Conservation (phyloP, 2,113 vertebrate genomes). For the Mixornis gularis region DNA sequence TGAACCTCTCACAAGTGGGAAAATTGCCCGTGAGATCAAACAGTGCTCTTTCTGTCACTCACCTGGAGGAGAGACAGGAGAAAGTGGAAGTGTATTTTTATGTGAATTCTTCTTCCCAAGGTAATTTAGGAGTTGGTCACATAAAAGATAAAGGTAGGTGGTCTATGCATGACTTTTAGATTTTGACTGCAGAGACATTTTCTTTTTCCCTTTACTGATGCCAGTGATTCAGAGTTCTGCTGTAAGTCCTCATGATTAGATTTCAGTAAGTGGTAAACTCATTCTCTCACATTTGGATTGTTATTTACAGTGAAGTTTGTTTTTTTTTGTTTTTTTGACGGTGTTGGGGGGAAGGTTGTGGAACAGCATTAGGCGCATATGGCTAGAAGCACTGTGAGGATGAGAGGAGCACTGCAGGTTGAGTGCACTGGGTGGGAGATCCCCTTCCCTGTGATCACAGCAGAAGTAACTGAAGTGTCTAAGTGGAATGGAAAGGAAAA, state of each 20-base stretch:
- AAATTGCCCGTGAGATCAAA: not conserved
- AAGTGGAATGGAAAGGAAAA: not conserved
- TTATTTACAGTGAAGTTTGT: not conserved
- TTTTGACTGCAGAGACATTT: not conserved
- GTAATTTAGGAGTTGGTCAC: not conserved
- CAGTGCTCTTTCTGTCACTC: not conserved
- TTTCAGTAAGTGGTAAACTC: not conserved
- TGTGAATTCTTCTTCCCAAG: not conserved
- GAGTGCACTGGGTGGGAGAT: not conserved
- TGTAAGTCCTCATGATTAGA: not conserved
- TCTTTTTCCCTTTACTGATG: not conserved
- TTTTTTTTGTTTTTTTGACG: not conserved
- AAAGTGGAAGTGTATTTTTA: not conserved
- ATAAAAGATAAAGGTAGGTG: not conserved
- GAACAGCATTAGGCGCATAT: accelerated
- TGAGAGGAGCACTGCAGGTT: not conserved
- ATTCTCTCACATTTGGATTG: not conserved
- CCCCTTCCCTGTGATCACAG: not conserved
- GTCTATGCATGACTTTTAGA: not conserved
- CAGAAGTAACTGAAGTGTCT: not conserved
- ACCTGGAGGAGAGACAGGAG: not conserved
- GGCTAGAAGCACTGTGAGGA: not conserved
- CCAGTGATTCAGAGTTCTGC: not conserved
- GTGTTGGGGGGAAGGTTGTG: not conserved
- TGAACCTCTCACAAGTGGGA: not conserved